Evolutionary conservation across 2,113 vertebrate genomes (phyloP).

Genomic region (Hemichromis elongatus): DNA sequence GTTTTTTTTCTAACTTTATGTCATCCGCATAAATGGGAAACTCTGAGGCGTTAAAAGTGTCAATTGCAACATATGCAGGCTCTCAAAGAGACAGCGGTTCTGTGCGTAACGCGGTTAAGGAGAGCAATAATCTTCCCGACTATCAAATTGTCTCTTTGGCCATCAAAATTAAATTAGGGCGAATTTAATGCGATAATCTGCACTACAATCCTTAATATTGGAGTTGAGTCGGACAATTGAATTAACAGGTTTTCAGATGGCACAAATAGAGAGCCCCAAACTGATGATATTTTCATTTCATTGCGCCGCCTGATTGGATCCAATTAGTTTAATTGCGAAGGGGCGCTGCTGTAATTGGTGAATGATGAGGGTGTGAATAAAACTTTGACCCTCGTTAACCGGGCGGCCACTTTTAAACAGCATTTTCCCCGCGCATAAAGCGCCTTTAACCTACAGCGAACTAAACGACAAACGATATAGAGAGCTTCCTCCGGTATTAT

Average conservation of each 20-base stretch:
- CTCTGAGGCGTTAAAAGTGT: not conserved
- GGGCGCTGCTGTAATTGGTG: slow-evolving; percentile 10
- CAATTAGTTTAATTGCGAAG: slow-evolving; percentile 45
- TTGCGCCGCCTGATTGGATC: slow-evolving; percentile 39
- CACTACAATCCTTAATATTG: slow-evolving; percentile 64
- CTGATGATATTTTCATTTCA: slow-evolving; percentile 45
- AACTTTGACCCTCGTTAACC: slow-evolving; percentile 35
- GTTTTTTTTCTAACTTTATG: not conserved
- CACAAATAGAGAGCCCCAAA: slow-evolving; percentile 26
- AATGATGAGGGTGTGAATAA: slow-evolving; percentile 37
- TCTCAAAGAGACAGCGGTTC: not conserved
- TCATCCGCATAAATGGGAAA: not conserved
- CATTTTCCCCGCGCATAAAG: not conserved
- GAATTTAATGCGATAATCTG: slow-evolving; percentile 75
- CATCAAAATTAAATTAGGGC: slow-evolving; percentile 63
- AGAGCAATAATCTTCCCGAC: slow-evolving; percentile 45
- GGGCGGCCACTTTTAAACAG: not conserved
- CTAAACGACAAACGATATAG: not conserved
- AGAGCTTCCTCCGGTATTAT: not conserved
- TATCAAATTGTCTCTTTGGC: slow-evolving; percentile 56
- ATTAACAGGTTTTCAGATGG: slow-evolving; percentile 70
- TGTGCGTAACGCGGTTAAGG: slow-evolving; percentile 49
- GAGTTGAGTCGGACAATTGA: slow-evolving; percentile 65
- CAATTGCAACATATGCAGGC: not conserved
- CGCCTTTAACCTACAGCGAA: not conserved